These are phyloP conservation scores for Ceratina calcarata DNA, from an alignment of 1,140 invertebrate genomes.

Conservation along the genomic window DNA sequence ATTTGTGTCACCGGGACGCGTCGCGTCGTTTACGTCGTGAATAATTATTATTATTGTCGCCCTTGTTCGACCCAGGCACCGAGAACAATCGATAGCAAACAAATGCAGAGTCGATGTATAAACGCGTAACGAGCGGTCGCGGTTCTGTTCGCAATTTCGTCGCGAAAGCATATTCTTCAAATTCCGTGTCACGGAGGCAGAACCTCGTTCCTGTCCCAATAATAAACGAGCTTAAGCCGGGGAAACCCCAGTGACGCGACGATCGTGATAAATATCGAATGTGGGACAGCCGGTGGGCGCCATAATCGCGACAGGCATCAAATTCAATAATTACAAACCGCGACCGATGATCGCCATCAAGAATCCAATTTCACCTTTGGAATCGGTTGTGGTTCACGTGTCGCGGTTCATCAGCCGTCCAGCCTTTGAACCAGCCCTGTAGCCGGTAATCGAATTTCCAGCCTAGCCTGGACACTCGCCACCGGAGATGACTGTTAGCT, in stretches of 20 bases:
- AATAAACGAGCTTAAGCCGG: background rate
- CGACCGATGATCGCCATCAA: background rate
- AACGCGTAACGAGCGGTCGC: too few relatives aligned
- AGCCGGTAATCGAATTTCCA: slow-evolving; percentile 14
- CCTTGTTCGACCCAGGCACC: too few relatives aligned
- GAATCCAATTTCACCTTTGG: slow-evolving; percentile 11
- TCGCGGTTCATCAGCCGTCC: background rate
- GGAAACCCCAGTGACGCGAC: background rate
- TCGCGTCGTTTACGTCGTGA: slow-evolving; percentile 23
- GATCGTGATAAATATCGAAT: background rate
- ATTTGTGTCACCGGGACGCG: slow-evolving; percentile 46
- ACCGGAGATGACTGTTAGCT: background rate
- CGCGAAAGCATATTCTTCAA: background rate
- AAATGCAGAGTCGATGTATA: too few relatives aligned
- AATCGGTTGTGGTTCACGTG: background rate
- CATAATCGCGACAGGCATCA: background rate
- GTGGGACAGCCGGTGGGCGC: background rate
- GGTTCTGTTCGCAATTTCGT: too few relatives aligned
- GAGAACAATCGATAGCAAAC: too few relatives aligned
- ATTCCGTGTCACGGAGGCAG: too few relatives aligned
- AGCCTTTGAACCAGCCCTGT: background rate
- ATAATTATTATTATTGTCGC: slow-evolving; percentile 29
- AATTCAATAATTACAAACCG: slow-evolving; percentile 9
- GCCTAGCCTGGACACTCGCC: background rate
- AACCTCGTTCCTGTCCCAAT: too few relatives aligned